Evolutionary conservation across 2,888 invertebrate genomes (phyloP), one percentile per base, ranked within the genome.

Genomic region (Phyllotreta striolata): DNA sequence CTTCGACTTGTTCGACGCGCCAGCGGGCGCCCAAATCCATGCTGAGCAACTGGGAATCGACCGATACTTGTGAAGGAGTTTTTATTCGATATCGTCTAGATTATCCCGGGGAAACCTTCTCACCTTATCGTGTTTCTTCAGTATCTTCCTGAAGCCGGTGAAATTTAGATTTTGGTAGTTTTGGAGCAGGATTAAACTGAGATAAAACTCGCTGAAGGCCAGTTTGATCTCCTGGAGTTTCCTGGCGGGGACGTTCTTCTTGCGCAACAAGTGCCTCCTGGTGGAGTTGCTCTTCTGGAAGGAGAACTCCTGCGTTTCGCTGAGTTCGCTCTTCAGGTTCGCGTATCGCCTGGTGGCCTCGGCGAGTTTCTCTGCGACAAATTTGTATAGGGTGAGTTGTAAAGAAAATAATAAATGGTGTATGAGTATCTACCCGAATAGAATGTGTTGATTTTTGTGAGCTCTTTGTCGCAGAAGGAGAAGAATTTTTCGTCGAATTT

Each of bases 81-180:
- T n/a, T n/a, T n/a, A n/a, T n/a, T n/a, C n/a, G n/a, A n/a, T n/a
- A n/a, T n/a, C n/a, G n/a, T n/a, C n/a, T n/a, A n/a, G n/a, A n/a
- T n/a, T n/a, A n/a, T n/a, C n/a, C n/a, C n/a, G n/a, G n/a, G n/a
- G n/a, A n/a, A n/a, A n/a, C n/a, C n/a, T n/a, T n/a, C n/a, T n/a
- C n/a, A 95, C 95, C 89, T 99, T 99, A 83, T 99, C 99, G 80
- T 98, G 98, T 82, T 99, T 99, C 82, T 99, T 99, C 67, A 99
- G 87, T 78, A 99, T 99, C 83, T 99, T 99, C 68, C 98, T 87
- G 84, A 99, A 99, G 1, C 98, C 99, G 2, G 98, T 99, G 77
- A 96, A 96, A 84, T 99, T 99, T 59, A 99, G 85, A 80, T 96
- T 97, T 83, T 99, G 98, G 80, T 97, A 98, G 81, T 99, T 99